These are phyloP conservation scores for Mercenaria mercenaria DNA, from an alignment of 1,140 invertebrate genomes.

Conservation along the genomic window DNA sequence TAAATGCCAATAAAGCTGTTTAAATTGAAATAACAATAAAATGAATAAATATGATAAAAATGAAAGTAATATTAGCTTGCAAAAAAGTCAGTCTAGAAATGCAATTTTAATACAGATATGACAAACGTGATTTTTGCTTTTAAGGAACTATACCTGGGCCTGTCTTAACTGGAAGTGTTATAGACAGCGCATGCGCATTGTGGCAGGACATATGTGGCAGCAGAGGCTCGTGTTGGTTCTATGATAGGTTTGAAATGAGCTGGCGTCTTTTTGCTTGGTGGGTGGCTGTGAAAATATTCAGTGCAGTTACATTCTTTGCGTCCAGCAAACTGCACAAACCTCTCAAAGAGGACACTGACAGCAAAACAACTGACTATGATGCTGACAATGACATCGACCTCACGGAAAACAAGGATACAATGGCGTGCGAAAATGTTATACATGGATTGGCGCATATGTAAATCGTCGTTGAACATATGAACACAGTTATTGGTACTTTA, in stretches of 20 bases:
- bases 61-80: too few species aligned
- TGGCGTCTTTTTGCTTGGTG: background rate
- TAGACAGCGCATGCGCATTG: slow-evolving; percentile 13
- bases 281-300: background rate
- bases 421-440: background rate
- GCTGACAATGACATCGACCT: background rate
- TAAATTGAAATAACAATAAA: too few species aligned
- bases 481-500: background rate
- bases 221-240: background rate
- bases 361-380: background rate
- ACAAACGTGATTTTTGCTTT: too few species aligned
- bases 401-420: background rate
- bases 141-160: background rate
- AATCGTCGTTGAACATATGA: background rate
- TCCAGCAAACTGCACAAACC: background rate
- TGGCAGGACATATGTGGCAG: background rate
- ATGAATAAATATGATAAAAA: too few species aligned
- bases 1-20: too few species aligned
- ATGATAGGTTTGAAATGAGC: slow-evolving; percentile 12
- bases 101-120: too few species aligned
- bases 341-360: background rate
- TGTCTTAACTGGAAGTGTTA: slow-evolving; percentile 5
- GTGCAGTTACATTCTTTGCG: background rate
- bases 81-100: too few species aligned
- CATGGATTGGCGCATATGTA: background rate